Evolutionary conservation across 2,797 vertebrate species (phyloP), one percentile per base, ranked within the genome.

Genomic region (Arrhamphus sclerolepis): DNA sequence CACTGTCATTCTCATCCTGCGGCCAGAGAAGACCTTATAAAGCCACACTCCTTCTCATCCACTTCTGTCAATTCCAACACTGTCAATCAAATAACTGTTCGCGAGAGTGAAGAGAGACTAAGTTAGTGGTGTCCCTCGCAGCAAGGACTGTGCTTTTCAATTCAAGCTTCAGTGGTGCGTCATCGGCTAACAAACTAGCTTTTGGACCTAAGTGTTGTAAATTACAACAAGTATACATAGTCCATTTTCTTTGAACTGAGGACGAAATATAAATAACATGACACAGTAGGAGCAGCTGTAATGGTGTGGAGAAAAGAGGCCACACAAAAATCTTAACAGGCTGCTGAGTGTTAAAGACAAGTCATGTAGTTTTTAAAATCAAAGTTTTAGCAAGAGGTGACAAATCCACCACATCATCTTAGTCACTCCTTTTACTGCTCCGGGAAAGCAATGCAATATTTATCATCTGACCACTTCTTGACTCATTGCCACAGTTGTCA

Each of bases 41-140:
- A 89, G 75, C 84, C 64, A 71, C 71, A 68, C 81, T 84, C 86
- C 84, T 77, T 84, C 86, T 90, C 80, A 51, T 90, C 89, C 89
- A 87, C 89, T 86, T 92, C 92, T 94, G 94, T 94, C 95, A 93
- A 80, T 90, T 93, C 86, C 64, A 74, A 78, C 72, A 10, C 72
- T 85, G 88, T 89, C 90, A 91, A 76, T 90, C 87, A 89, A 72
- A 83, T 80, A 70, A 59, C 55, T 29, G 67, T 77, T 53, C 64
- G 0, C 72, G 92, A 92, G 92, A 77, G 75, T 16, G 74, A 71
- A 66, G 57, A 56, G 67, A 58, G 62, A 68, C 62, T 10, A 16
- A 66, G 59, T 77, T 82, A 61, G 77, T 31, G 3, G 72, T 49
- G 62, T 75, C 61, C 64, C 80, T 79, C 17, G 18, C 62, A 83